Evolutionary conservation across 92 coral and sea anemone species (phyloP), one percentile per base, ranked within the genome.

Genomic region (Parazoanthus darwini): DNA sequence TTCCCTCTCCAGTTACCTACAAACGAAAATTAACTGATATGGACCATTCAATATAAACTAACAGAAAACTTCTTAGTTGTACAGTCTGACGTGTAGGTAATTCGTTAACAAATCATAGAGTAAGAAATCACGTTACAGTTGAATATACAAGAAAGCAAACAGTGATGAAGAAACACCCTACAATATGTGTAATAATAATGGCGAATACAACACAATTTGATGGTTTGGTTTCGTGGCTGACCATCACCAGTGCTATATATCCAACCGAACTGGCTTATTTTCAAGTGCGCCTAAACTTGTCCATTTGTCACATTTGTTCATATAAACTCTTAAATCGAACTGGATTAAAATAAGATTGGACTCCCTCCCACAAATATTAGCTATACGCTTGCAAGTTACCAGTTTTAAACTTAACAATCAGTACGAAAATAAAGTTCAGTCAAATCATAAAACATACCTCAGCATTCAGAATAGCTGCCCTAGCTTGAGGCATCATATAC

Each of bases 401-500:
- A 79, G 8, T 11, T n/a, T 20, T 74, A 11, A 76, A 25, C 35
- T 80, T 25, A 51, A 22, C 29, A 18, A 20, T 29, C 15, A 50
- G 37, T 26, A 33, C 44, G 22, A 51, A 51, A 29, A 25, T 16
- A 14, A 20, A 48, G 33, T 14, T 4, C 6, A 73, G 15, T 44
- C 18, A 25, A 43, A 5, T 8, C 67, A 26, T 25, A 22, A 56
- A 11, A 65, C 63, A 35, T 90, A 97, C 99, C 99, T 92, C 91
- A 0, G 96, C 96, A 85, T 92, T 94, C 25, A 97, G 94, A 82
- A 97, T 97, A 56, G 99, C 95, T 18, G 97, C 94, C 79, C 95
- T 92, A 23, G 99, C 99, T 37, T 95, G 96, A 3, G 99, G 99
- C 99, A 97, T 97, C 99, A 97, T 95, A 80, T 96, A 95, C 58